A percentile compares a stretch with the other conserved stretches of the same genome.
phyloP scores from a whole-genome alignment of 1,140 invertebrate species.

The Pseudoatta argentina region DNA sequence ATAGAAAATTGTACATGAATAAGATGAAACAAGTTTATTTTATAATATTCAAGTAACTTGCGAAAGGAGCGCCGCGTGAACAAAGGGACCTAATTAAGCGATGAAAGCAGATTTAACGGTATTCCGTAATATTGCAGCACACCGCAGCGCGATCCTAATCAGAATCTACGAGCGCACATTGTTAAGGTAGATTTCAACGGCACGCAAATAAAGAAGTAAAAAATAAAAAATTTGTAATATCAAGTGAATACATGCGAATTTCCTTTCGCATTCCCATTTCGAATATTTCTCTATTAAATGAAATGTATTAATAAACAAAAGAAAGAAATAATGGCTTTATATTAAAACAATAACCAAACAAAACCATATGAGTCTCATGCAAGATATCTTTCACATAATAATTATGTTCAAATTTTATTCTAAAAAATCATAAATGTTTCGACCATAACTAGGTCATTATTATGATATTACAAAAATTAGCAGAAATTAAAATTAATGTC shows the following conservation, averaged over 20 bases:
- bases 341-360: no score
- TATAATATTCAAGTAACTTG: slow-evolving; percentile 5
- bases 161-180: slow-evolving; percentile 29
- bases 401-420: no score
- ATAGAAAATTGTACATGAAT: neutral
- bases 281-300: neutral
- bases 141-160: slow-evolving; percentile 32
- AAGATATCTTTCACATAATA: no score
- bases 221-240: neutral
- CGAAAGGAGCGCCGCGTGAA: neutral
- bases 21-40: slow-evolving; percentile 12
- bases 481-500: no score
- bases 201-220: neutral
- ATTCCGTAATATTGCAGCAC: slow-evolving; percentile 27
- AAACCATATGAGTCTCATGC: no score
- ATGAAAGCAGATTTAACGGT: slow-evolving; percentile 51
- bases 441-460: no score
- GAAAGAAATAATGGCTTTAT: no score
- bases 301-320: neutral
- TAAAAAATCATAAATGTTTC: no score
- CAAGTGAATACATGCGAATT: slow-evolving; percentile 8
- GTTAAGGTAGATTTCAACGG: neutral
- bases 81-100: slow-evolving; percentile 47
- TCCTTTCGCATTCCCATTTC: neutral
- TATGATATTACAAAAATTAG: no score